Base-by-base conservation (phyloP, 2,797 vertebrate species). In the Hapalemur alaotrensis region DNA sequence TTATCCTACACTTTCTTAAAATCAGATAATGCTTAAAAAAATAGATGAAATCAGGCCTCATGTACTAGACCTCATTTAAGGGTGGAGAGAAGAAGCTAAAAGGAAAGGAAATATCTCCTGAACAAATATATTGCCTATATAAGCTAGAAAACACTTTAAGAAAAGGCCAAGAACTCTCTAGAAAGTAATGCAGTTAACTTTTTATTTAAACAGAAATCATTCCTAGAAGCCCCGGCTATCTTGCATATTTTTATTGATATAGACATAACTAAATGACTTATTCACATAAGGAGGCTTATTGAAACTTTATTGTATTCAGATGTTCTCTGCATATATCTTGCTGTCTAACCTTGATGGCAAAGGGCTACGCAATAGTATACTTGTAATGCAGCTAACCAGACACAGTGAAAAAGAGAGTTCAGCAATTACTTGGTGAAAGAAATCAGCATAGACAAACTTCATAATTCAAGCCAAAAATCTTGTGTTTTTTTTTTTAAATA, bases 161-260 rank as follows among this genome's bases (percentile, higher is more conserved):
- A 30, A 81, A 92, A 87, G 23, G 8, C 63, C 43, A 83, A 87
- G 38, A 80, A 11, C 28, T 84, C 82, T 80, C 70, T 50, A 65
- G 54, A 52, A 96, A 81, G 41, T 59, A 89, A 70, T 79, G 6
- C 12, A 54, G 18, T 32, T 73, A 84, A 76, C 28, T 63, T 92
- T 81, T 92, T 70, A 83, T 91, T 75, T 75, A 76, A 85, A 78
- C 50, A 95, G 28, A 95, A 96, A 92, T 46, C 92, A 14, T 70
- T 87, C 22, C 59, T 84, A 20, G 63, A 75, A 89, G 67, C 28
- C 28, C 22, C 65, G 35, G 10, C n/a, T 95, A 50, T 46, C 69
- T 89, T 89, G 38, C 32, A 70, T 61, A 89, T 15, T 90, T 96
- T 89, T 84, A 91, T 76, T 92, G 3, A 72, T 32, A 32, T 89